Base-by-base conservation (phyloP, 2,888 invertebrate genomes). In the Pterostichus madidus region DNA sequence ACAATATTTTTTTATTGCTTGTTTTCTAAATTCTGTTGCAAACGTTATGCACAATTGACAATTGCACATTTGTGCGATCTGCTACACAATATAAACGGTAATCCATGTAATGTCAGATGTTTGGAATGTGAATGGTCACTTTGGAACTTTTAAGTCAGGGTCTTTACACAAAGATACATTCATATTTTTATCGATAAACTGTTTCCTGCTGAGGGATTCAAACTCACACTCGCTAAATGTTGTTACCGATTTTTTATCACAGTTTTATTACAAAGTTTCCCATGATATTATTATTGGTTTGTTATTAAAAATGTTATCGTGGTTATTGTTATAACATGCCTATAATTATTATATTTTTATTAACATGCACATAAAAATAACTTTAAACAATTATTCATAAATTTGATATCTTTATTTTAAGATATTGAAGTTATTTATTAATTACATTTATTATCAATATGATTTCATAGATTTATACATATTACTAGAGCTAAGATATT, bases 81-180 rank as follows among this genome's bases (percentile, higher is more conserved):
- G 24, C 24, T 73, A 13, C 39, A 39, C 39, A 39, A 39, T 39
- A 17, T 17, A 24, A 32, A 32, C 64, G n/a, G 35, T 64, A n/a
- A 64, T 35, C 64, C 35, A 64, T 13, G 24, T 64, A 64, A 32
- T 73, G 73, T 73, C 44, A 73, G 17, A 24, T 73, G 49, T 49
- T 46, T 44, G 73, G 73, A 73, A 73, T 73, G 73, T 46, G 73
- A 73, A 49, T 73, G 73, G 44, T 31, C 35, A 39, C 39, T 39
- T 39, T n/a, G n/a, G 5, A 73, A 35, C 49, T 49, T 73, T n/a
- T 49, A 44, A 46, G 10, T 73, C 73, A 73, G 73, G 73, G 73
- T 49, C 73, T 73, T 73, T 73, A 2, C 61, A 44, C 44, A 46
- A 24, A 78, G 1, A 64, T 32, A n/a, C 64, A 8, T 39, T 39